Evolutionary conservation across 64 coral and sea anemone genomes (phyloP).

Genomic region (Pocillopora damicornis): DNA sequence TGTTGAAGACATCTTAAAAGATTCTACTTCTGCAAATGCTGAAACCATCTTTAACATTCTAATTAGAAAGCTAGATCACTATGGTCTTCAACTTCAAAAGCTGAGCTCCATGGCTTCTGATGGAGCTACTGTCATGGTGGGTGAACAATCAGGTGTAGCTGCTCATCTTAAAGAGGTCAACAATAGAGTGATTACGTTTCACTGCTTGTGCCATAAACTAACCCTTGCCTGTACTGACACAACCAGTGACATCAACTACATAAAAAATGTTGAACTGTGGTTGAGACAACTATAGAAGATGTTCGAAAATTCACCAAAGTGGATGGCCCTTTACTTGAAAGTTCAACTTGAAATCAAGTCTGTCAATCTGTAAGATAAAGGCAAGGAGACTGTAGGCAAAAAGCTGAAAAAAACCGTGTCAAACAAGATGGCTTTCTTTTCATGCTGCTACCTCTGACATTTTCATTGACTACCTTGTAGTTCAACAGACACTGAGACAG

Average conservation of each 20-base stretch:
- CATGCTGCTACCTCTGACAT: slow-evolving; percentile 41
- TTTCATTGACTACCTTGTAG: slow-evolving; percentile 25
- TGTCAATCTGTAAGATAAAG: slow-evolving; percentile 22
- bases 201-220: slow-evolving; percentile 56
- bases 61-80: not conserved
- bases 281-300: slow-evolving; percentile 38
- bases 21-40: not conserved
- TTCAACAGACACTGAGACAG: slow-evolving; percentile 32
- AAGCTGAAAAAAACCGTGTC: slow-evolving; percentile 29
- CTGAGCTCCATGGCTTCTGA: slow-evolving; percentile 19
- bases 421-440: slow-evolving; percentile 54
- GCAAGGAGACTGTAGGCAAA: slow-evolving; percentile 18
- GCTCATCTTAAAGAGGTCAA: slow-evolving; percentile 30
- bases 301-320: slow-evolving; percentile 53
- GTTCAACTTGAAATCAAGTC: slow-evolving; percentile 42
- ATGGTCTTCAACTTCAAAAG: slow-evolving; percentile 34
- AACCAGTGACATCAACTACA: slow-evolving; percentile 26
- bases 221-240: slow-evolving; percentile 67
- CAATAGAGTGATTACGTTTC: slow-evolving; percentile 46
- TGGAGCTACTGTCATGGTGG: slow-evolving; percentile 28
- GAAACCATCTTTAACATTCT: slow-evolving; percentile 16
- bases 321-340: slow-evolving; percentile 38
- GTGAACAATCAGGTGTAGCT: slow-evolving; percentile 26
- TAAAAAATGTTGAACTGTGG: slow-evolving; percentile 26
- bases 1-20: slow-evolving; percentile 22